phyloP scores from a whole-genome alignment of 2,797 vertebrate genomes.

The Phataginus tetradactyla region DNA sequence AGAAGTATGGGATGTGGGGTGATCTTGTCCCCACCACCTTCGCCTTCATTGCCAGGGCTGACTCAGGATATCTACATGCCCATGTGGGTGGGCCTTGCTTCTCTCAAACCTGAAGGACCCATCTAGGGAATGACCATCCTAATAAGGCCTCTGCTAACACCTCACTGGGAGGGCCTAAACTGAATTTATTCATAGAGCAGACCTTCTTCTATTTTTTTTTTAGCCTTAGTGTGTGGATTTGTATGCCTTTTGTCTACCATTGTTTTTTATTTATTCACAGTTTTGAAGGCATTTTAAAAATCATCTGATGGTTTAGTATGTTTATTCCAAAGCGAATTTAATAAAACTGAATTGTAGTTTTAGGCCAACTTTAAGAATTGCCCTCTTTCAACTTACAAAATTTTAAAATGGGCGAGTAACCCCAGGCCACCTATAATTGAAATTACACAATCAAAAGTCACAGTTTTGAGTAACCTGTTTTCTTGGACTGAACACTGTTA shows the following conservation, averaged over 20 bases:
- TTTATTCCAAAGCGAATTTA: conserved; percentile 53
- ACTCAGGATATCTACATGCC: background rate
- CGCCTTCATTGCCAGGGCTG: background rate
- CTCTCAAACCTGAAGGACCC: conserved; percentile 28
- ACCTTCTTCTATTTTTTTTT: background rate
- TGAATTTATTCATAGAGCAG: background rate
- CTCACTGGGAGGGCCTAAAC: background rate
- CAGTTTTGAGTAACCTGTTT: background rate
- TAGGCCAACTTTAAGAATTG: conserved; percentile 34
- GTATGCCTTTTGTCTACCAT: background rate
- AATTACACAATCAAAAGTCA: background rate
- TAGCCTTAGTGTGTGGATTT: background rate
- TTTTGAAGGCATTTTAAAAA: conserved; percentile 49
- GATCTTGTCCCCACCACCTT: background rate
- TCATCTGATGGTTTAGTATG: conserved; percentile 45
- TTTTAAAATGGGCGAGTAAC: background rate
- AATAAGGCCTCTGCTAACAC: background rate
- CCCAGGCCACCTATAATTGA: background rate
- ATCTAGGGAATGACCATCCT: background rate
- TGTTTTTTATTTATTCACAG: conserved; percentile 11
- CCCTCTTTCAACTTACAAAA: background rate
- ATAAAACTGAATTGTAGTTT: conserved; percentile 35
- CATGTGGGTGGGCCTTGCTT: background rate
- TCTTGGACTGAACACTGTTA: background rate
- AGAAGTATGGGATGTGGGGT: background rate